These are phyloP conservation scores for Etheostoma spectabile DNA, from an alignment of 2,113 vertebrate species.

Conservation along the genomic window DNA sequence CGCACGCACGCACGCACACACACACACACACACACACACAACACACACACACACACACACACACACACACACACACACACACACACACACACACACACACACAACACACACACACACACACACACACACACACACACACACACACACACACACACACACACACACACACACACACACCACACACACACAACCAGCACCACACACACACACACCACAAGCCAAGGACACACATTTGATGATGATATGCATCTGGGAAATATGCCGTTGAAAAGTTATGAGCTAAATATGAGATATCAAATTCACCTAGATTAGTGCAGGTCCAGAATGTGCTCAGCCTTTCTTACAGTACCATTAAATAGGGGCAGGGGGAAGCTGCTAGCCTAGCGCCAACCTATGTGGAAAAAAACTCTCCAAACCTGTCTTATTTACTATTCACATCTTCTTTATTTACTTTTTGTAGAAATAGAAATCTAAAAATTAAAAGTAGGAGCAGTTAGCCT, in stretches of 20 bases:
- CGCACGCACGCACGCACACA: neutral
- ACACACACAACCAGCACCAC: neutral
- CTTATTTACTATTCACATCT: conserved; percentile 36
- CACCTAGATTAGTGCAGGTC: neutral
- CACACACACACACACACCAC: conserved; percentile 5
- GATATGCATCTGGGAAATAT: neutral
- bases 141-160: neutral
- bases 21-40: neutral
- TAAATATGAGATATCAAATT: neutral
- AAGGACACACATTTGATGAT: conserved; percentile 1
- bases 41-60: neutral
- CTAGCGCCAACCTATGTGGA: neutral
- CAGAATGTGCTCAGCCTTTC: neutral
- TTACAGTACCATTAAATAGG: neutral
- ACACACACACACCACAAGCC: neutral
- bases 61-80: conserved; percentile 1
- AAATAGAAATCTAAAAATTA: conserved; percentile 50
- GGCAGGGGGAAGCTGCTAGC: neutral
- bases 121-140: neutral
- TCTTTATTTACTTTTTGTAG: conserved; percentile 38
- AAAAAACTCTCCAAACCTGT: neutral
- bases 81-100: neutral
- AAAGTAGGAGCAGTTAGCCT: neutral
- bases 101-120: too few relatives aligned
- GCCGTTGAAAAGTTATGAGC: conserved; percentile 1